phyloP scores from a whole-genome alignment of 2,888 invertebrate genomes.

The Himalopsyche japonica region DNA sequence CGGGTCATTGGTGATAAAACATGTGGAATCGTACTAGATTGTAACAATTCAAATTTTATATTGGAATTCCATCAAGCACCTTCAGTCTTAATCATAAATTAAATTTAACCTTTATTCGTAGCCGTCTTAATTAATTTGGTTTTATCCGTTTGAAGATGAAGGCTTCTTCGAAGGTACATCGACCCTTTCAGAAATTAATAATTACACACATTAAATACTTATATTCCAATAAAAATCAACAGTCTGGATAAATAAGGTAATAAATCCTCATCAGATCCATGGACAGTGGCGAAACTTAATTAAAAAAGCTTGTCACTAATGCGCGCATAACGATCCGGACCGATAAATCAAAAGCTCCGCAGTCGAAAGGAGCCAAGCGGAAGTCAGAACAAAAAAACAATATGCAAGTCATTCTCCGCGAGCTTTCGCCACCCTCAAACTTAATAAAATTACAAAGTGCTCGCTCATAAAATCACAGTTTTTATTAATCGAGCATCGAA shows the following conservation, averaged over 20 bases:
- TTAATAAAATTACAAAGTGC: slow-evolving; percentile 41
- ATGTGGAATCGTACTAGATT: too few species aligned
- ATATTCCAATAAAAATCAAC: too few species aligned
- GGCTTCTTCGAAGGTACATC: too few species aligned
- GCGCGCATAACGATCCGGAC: slow-evolving; percentile 27
- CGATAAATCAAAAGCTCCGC: slow-evolving; percentile 33
- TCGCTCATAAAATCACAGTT: slow-evolving; percentile 40
- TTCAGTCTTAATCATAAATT: too few species aligned
- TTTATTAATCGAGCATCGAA: slow-evolving; percentile 41
- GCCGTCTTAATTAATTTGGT: too few species aligned
- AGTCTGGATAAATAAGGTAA: not conserved
- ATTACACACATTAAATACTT: too few species aligned
- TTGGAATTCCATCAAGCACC: too few species aligned
- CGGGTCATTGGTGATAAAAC: too few species aligned
- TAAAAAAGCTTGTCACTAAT: slow-evolving; percentile 38
- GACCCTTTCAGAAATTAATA: too few species aligned
- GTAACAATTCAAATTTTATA: too few species aligned
- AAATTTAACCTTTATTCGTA: too few species aligned
- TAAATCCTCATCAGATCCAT: not conserved
- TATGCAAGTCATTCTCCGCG: slow-evolving; percentile 38
- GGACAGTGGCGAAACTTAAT: slow-evolving; percentile 27
- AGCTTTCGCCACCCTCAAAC: slow-evolving; percentile 30
- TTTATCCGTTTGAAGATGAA: too few species aligned
- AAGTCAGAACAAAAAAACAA: slow-evolving; percentile 30
- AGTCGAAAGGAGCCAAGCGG: slow-evolving; percentile 2